These are phyloP conservation scores for Plebejus argus DNA, from an alignment of 2,888 invertebrate species.

Conservation along the genomic window DNA sequence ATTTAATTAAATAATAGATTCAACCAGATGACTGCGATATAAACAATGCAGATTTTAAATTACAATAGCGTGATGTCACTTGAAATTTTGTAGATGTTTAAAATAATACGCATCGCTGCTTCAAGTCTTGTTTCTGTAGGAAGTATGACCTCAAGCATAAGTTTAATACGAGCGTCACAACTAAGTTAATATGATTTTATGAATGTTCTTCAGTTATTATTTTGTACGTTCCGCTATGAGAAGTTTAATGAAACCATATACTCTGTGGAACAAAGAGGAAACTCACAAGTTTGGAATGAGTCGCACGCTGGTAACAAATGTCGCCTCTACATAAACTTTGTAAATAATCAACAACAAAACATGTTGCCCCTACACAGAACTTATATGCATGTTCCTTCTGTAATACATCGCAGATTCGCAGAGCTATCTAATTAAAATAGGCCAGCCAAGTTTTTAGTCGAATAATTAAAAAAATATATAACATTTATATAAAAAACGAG, in stretches of 20 bases:
- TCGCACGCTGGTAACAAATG: conserved; percentile 40
- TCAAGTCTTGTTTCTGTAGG: not conserved
- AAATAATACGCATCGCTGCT: too few species aligned
- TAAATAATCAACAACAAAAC: conserved; percentile 32
- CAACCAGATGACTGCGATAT: too few species aligned
- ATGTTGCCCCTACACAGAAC: not conserved
- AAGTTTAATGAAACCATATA: conserved; percentile 54
- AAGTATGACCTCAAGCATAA: not conserved
- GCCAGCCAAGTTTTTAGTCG: not conserved
- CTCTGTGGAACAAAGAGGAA: conserved; percentile 44
- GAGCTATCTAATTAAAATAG: not conserved
- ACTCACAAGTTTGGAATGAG: conserved; percentile 38
- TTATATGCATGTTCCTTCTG: not conserved
- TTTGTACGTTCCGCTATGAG: conserved; percentile 50
- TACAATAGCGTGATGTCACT: too few species aligned
- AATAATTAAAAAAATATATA: too few species aligned
- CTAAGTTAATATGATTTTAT: conserved; percentile 8
- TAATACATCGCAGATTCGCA: too few species aligned
- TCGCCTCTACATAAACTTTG: conserved; percentile 40
- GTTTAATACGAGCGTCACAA: not conserved
- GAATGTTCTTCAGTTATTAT: conserved; percentile 29
- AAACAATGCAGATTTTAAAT: too few species aligned
- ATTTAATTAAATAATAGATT: too few species aligned
- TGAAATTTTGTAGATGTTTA: too few species aligned
- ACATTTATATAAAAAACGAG: too few species aligned